Percentiles rank a stretch among this genome's conserved stretches.
Conservation (phyloP, 2,113 vertebrate genomes). For the Pseudopipra pipra region DNA sequence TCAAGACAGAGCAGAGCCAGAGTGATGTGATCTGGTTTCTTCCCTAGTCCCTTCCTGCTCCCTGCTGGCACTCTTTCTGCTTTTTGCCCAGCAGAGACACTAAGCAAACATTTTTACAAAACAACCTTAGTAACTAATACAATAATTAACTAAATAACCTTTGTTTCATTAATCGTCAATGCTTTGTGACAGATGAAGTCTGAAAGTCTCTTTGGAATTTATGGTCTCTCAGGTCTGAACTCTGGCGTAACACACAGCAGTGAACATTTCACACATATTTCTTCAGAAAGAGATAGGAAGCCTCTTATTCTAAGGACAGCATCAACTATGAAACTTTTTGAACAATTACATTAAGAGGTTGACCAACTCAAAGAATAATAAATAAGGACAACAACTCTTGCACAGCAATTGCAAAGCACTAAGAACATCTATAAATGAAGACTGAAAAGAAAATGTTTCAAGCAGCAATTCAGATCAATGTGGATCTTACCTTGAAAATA, state of each 20-base stretch:
- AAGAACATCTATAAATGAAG: background rate
- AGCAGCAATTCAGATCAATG: background rate
- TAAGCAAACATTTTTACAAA: background rate
- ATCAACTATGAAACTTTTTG: background rate
- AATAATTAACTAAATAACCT: background rate
- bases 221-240: background rate
- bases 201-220: background rate
- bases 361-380: background rate
- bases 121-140: background rate
- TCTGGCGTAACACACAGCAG: background rate
- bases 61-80: background rate
- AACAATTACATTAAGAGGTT: background rate
- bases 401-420: background rate
- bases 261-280: background rate
- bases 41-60: background rate
- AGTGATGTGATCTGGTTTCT: background rate
- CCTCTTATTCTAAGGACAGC: background rate
- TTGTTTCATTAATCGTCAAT: background rate
- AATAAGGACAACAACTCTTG: background rate
- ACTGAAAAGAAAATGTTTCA: background rate
- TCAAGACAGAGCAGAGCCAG: background rate
- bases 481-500: background rate
- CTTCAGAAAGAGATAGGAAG: background rate
- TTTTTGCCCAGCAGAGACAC: background rate
- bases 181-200: background rate